Conservation (phyloP, 2,888 invertebrate species). For the Cephalotes varians region DNA sequence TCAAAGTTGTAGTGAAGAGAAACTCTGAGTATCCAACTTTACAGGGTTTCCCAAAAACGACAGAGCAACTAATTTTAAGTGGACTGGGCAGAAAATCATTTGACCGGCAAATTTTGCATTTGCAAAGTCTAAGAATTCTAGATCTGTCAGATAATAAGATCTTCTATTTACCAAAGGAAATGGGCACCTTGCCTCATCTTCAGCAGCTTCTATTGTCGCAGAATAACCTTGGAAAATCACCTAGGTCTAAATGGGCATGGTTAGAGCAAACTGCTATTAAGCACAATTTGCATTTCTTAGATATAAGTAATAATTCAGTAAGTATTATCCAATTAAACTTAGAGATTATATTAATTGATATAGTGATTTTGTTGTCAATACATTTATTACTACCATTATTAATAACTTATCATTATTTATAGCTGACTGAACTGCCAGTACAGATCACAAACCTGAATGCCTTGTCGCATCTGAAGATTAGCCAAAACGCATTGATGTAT, state of each 20-base stretch:
- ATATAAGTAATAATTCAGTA: conserved; percentile 89
- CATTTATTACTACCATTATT: conserved; percentile 74
- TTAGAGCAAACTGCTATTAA: conserved; percentile 87
- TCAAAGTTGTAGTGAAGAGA: conserved; percentile 87
- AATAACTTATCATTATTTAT: conserved; percentile 79
- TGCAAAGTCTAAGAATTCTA: conserved; percentile 89
- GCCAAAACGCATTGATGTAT: conserved; percentile 87
- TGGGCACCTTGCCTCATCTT: conserved; percentile 89
- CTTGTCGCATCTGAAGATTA: conserved; percentile 89
- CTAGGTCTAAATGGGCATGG: conserved; percentile 89
- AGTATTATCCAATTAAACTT: conserved; percentile 48
- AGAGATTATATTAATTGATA: background rate
- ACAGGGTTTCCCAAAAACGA: conserved; percentile 91
- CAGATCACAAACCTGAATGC: conserved; percentile 89
- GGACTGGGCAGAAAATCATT: conserved; percentile 89
- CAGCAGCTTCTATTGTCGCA: conserved; percentile 89
- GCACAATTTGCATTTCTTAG: conserved; percentile 88
- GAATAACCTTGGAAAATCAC: conserved; percentile 88
- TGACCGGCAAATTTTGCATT: conserved; percentile 90
- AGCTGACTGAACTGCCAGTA: conserved; percentile 87
- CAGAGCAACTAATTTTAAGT: conserved; percentile 88
- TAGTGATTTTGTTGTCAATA: background rate
- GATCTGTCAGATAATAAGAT: conserved; percentile 91
- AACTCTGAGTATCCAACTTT: conserved; percentile 90
- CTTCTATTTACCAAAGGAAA: conserved; percentile 89